A percentile compares a stretch with the other conserved stretches of the same genome.
Evolutionary conservation across 2,797 vertebrate genomes (phyloP).

Genomic region (Macroramphosus scolopax): DNA sequence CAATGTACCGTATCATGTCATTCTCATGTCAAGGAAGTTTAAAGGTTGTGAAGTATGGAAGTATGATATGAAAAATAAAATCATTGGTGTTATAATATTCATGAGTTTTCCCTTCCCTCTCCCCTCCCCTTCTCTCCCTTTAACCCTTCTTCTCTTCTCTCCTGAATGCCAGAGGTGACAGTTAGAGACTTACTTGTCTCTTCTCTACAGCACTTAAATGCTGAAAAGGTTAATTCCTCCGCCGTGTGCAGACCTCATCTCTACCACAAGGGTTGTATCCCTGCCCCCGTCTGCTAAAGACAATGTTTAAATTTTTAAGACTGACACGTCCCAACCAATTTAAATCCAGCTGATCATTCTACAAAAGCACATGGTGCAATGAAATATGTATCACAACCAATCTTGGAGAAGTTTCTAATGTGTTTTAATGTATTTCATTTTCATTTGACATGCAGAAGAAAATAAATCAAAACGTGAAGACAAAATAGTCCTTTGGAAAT

Average conservation of each 20-base stretch:
- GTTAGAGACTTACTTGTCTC: constrained; percentile 55
- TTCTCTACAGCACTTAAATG: constrained; percentile 59
- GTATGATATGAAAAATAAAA: constrained; percentile 40
- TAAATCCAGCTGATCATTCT: constrained; percentile 75
- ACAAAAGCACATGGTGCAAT: constrained; percentile 71
- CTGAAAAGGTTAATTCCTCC: constrained; percentile 72
- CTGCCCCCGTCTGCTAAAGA: constrained; percentile 58
- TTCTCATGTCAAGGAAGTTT: no score
- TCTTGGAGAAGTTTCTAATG: constrained; percentile 65
- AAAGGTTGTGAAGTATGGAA: constrained; percentile 35
- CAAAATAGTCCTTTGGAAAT: no score
- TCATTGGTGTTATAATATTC: constrained; percentile 76
- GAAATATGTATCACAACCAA: constrained; percentile 75
- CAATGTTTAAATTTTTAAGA: constrained; percentile 80
- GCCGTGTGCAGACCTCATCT: constrained; percentile 65
- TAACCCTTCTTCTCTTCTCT: constrained; percentile 24
- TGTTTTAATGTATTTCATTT: constrained; percentile 58
- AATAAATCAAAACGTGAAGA: no score
- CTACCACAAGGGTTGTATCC: constrained; percentile 51
- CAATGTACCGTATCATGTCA: no score
- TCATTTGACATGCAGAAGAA: constrained; percentile 36
- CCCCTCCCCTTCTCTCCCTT: constrained; percentile 12
- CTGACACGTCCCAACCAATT: constrained; percentile 76
- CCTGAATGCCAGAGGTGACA: constrained; percentile 62
- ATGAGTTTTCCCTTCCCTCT: constrained; percentile 54